Evolutionary conservation across 1,140 invertebrate species (phyloP).

Genomic region (Cotesia vestalis): DNA sequence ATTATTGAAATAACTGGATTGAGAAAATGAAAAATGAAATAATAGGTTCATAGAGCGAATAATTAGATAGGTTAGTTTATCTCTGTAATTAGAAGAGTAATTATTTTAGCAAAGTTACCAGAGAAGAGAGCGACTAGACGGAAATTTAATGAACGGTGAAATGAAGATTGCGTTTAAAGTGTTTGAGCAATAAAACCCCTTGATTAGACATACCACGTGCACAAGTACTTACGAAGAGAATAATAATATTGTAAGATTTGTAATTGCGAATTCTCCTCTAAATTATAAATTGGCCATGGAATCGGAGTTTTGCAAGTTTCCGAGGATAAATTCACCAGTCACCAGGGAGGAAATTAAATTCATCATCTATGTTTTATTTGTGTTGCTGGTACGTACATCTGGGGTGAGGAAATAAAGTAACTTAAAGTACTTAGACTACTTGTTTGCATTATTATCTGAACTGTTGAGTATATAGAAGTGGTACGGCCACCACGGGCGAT

Average conservation of each 20-base stretch:
- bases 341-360: background rate
- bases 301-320: background rate
- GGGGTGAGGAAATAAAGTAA: too few relatives aligned
- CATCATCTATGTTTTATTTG: background rate
- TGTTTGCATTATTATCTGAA: constrained; percentile 20
- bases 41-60: constrained; percentile 12
- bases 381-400: too few relatives aligned
- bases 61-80: background rate
- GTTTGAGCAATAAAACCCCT: background rate
- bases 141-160: constrained; percentile 9
- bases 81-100: constrained; percentile 2
- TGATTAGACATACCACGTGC: background rate
- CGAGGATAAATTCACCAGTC: background rate
- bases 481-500: constrained; percentile 22
- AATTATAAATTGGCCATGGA: constrained; percentile 9
- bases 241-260: background rate
- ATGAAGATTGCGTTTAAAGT: background rate
- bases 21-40: background rate
- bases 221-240: background rate
- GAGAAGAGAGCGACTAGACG: background rate
- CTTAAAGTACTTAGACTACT: background rate
- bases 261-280: constrained; percentile 1
- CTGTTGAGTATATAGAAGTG: background rate
- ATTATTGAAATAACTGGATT: background rate
- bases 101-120: background rate